Evolutionary conservation across 2,888 invertebrate species (phyloP).

Genomic region (Sesamia inferens): DNA sequence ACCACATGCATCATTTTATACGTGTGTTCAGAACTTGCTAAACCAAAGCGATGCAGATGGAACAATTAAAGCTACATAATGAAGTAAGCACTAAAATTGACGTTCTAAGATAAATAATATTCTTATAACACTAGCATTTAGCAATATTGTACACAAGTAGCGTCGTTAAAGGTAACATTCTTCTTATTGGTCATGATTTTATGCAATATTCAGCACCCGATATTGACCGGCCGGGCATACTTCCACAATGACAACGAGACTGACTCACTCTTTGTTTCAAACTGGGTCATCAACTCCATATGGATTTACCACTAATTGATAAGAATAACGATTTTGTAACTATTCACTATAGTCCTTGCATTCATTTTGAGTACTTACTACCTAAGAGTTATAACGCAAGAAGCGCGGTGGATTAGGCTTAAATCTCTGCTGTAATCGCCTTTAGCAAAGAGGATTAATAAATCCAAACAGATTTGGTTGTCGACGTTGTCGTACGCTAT

Average conservation of each 20-base stretch:
- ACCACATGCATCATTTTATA: slow-evolving; percentile 3
- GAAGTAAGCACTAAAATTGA: slow-evolving; percentile 2
- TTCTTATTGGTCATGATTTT: slow-evolving; percentile 26
- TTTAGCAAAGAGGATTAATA: slow-evolving; percentile 69
- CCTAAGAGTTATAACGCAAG: slow-evolving; percentile 42
- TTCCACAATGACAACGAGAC: slow-evolving; percentile 76
- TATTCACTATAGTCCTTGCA: slow-evolving; percentile 51
- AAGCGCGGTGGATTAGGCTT: slow-evolving; percentile 40
- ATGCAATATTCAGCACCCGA: slow-evolving; percentile 37
- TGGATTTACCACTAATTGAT: slow-evolving; percentile 79
- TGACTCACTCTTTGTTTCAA: slow-evolving; percentile 86
- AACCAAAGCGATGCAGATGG: background rate
- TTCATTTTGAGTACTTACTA: slow-evolving; percentile 50
- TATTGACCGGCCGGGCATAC: slow-evolving; percentile 67
- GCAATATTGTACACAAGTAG: background rate
- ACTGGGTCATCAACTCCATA: slow-evolving; percentile 79
- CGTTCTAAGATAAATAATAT: background rate
- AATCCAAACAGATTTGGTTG: slow-evolving; percentile 72
- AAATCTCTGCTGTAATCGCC: slow-evolving; percentile 55
- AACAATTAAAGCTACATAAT: background rate
- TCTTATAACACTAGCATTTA: background rate
- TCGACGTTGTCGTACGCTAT: slow-evolving; percentile 67
- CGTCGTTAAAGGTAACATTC: background rate
- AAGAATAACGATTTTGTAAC: slow-evolving; percentile 68
- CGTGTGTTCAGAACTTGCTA: background rate